Conservation (phyloP, 2,113 vertebrate species). For the Cyprinodon brontotheroides region DNA sequence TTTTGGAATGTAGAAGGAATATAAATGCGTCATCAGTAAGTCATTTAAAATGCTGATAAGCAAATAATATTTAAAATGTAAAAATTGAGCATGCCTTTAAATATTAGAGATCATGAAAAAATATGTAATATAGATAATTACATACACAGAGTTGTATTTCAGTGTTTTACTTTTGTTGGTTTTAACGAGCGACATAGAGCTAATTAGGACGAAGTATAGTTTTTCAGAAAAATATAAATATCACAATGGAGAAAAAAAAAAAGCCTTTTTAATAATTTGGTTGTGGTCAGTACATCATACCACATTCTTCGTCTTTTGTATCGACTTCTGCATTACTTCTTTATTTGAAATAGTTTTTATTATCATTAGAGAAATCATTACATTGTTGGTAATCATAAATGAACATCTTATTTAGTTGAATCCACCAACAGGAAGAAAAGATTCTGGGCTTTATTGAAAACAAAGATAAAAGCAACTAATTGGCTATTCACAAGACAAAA, state of each 20-base stretch:
- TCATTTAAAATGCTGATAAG: background rate
- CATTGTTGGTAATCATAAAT: too few relatives aligned
- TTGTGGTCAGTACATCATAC: too few relatives aligned
- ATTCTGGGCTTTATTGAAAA: background rate
- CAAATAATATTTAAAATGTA: background rate
- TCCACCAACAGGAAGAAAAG: background rate
- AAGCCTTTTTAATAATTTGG: background rate
- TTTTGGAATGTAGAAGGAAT: background rate
- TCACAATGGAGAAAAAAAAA: background rate
- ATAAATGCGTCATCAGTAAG: conserved; percentile 12
- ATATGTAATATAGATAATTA: background rate
- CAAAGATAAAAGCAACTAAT: background rate
- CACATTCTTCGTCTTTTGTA: too few relatives aligned
- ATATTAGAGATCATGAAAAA: background rate
- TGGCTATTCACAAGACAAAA: background rate
- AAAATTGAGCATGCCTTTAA: background rate
- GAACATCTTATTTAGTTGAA: too few relatives aligned
- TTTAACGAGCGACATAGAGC: background rate
- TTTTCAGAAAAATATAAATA: background rate
- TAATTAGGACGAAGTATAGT: background rate
- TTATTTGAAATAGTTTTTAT: too few relatives aligned
- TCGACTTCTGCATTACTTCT: too few relatives aligned
- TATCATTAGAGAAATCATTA: too few relatives aligned
- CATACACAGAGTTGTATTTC: background rate
- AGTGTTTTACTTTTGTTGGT: background rate